These are phyloP conservation scores for Drosophila robusta DNA, from an alignment of 2,888 invertebrate species.

Conservation along the genomic window DNA sequence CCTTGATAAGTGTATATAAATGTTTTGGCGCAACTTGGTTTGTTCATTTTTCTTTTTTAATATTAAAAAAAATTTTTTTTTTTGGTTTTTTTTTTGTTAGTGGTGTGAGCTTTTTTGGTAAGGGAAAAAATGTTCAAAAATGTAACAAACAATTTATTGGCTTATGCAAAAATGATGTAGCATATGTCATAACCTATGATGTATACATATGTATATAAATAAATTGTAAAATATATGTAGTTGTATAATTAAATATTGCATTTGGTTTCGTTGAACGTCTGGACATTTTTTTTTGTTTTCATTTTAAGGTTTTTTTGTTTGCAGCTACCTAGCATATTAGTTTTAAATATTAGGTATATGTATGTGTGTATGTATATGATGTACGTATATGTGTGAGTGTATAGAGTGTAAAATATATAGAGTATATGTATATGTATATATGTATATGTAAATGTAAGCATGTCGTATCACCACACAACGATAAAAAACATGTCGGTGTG, in stretches of 20 bases:
- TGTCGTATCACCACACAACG: constrained; percentile 46
- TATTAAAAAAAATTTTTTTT: constrained; percentile 3
- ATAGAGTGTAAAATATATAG: constrained; percentile 37
- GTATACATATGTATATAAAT: constrained; percentile 67
- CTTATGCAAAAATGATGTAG: constrained; percentile 70
- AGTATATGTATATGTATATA: constrained; percentile 16
- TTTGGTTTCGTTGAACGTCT: constrained; percentile 79
- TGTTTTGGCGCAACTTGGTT: constrained; percentile 53
- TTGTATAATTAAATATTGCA: constrained; percentile 78
- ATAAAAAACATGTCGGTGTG: constrained; percentile 36
- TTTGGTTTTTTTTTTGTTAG: constrained; percentile 35
- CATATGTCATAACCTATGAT: constrained; percentile 58
- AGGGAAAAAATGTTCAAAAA: constrained; percentile 67
- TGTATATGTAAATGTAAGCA: constrained; percentile 34
- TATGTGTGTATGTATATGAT: constrained; percentile 55
- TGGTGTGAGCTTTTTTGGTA: constrained; percentile 51
- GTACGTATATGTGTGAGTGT: constrained; percentile 52
- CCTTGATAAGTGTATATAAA: constrained; percentile 59
- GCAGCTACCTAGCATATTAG: constrained; percentile 56
- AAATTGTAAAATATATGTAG: constrained; percentile 67
- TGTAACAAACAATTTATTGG: constrained; percentile 71
- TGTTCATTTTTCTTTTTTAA: constrained; percentile 23
- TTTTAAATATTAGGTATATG: constrained; percentile 47
- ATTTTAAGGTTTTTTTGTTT: constrained; percentile 5
- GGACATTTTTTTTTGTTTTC: constrained; percentile 55